Evolutionary conservation across 1,140 invertebrate genomes (phyloP).

Genomic region (Gryon sp.): DNA sequence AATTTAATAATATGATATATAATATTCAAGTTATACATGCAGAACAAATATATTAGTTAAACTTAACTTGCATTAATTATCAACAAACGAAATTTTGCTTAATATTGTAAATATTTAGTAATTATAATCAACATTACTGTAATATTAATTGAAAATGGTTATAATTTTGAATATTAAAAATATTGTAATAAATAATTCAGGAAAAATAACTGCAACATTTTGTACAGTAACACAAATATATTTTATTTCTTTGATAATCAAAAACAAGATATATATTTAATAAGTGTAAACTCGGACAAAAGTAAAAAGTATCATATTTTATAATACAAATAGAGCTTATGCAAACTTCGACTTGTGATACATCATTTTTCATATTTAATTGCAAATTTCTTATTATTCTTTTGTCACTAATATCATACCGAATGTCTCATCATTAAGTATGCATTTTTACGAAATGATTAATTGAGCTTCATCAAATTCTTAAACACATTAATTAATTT

Average conservation of each 20-base stretch:
- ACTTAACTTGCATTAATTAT: too few relatives aligned
- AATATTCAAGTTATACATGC: too few relatives aligned
- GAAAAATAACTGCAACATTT: neutral
- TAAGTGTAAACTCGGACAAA: conserved; percentile 43
- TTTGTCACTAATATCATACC: conserved; percentile 12
- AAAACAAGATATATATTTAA: conserved; percentile 49
- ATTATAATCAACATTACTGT: too few relatives aligned
- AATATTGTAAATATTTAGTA: too few relatives aligned
- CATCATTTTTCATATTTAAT: conserved; percentile 28
- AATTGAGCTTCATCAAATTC: conserved; percentile 17
- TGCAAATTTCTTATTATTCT: conserved; percentile 21
- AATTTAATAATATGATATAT: too few relatives aligned
- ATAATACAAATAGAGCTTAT: conserved; percentile 53
- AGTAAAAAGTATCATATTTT: conserved; percentile 38
- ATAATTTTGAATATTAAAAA: too few relatives aligned
- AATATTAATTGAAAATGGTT: too few relatives aligned
- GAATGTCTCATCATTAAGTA: neutral
- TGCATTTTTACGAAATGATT: conserved; percentile 15
- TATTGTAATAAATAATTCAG: too few relatives aligned
- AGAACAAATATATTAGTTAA: too few relatives aligned
- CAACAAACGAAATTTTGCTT: too few relatives aligned
- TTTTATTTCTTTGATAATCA: conserved; percentile 52
- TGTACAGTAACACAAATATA: conserved; percentile 55
- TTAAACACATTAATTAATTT: conserved; percentile 13
- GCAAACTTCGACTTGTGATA: conserved; percentile 37